Percentiles rank a stretch among this genome's conserved stretches.
phyloP scores from a whole-genome alignment of 2,797 vertebrate genomes.

The Eleutherodactylus coqui region DNA sequence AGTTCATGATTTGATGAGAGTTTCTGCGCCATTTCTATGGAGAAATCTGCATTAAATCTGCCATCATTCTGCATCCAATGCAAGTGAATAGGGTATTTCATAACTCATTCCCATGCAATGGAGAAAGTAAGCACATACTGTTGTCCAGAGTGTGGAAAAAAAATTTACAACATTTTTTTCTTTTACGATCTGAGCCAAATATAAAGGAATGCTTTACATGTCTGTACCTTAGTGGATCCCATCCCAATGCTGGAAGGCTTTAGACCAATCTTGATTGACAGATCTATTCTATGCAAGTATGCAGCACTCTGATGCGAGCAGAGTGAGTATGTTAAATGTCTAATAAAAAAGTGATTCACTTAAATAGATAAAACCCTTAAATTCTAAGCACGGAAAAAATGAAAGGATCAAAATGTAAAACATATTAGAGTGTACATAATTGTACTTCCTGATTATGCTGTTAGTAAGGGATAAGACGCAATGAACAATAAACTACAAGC shows the following conservation, averaged over 20 bases:
- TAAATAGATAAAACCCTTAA: slow-evolving; percentile 4
- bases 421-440: slow-evolving; percentile 35
- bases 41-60: no score
- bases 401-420: slow-evolving; percentile 43
- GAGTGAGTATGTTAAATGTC: no score
- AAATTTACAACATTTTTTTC: no score
- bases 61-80: no score
- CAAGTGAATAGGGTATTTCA: no score
- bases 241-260: not conserved
- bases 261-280: not conserved
- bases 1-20: no score
- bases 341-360: not conserved
- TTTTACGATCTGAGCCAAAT: no score
- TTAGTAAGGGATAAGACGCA: slow-evolving; percentile 58
- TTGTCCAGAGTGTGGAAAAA: no score
- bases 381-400: slow-evolving; percentile 8
- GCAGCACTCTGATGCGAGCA: not conserved
- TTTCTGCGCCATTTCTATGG: no score
- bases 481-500: slow-evolving; percentile 59
- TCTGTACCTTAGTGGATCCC: not conserved
- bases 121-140: no score
- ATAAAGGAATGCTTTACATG: not conserved
- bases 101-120: no score
- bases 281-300: not conserved
- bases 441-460: slow-evolving; percentile 46